Conservation (phyloP, 2,888 invertebrate genomes). For the Entomobrya multifasciata region DNA sequence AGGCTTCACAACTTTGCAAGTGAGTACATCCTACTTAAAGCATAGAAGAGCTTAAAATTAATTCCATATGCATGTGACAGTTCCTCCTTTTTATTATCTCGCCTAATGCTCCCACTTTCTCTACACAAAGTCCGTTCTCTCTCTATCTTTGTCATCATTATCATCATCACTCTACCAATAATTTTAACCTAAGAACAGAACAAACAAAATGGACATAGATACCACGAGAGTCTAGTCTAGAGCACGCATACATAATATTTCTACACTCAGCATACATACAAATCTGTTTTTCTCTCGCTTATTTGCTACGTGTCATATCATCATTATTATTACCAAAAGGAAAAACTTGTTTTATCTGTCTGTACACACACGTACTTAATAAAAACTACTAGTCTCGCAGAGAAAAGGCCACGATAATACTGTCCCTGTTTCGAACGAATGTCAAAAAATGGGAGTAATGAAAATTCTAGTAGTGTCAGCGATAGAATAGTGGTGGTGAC, state of each 20-base stretch:
- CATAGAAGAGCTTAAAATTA: conserved; percentile 42
- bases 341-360: conserved; percentile 17
- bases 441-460: not conserved
- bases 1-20: conserved; percentile 80
- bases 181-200: conserved; percentile 1
- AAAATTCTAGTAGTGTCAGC: conserved; percentile 1
- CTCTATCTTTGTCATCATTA: not conserved
- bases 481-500: not conserved
- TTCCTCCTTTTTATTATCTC: conserved; percentile 28
- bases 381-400: not conserved
- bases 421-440: too few relatives aligned
- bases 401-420: too few relatives aligned
- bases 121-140: not conserved
- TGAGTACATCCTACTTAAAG: conserved; percentile 67
- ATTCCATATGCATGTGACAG: conserved; percentile 53
- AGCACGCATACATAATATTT: not conserved
- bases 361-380: not conserved
- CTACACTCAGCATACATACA: not conserved
- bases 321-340: conserved; percentile 17
- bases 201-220: not conserved
- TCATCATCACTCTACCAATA: not conserved
- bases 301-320: conserved; percentile 3
- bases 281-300: not conserved
- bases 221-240: not conserved
- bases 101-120: not conserved